Percentiles rank a stretch among this genome's conserved stretches.
These are phyloP conservation scores for Eremobia ochroleuca DNA, from an alignment of 2,888 invertebrate species.

Conservation along the genomic window DNA sequence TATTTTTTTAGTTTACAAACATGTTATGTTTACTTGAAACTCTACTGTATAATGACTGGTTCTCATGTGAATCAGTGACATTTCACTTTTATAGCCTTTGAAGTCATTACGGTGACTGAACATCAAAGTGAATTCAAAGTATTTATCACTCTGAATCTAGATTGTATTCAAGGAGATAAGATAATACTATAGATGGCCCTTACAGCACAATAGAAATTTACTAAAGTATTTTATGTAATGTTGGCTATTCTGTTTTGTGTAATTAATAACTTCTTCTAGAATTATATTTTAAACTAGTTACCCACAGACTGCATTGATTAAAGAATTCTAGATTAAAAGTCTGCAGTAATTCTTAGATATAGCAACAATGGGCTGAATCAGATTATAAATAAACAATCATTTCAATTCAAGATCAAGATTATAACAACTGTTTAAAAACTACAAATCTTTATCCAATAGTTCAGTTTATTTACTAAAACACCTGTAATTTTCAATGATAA, in stretches of 20 bases:
- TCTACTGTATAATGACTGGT: neutral
- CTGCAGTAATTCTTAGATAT: constrained; percentile 9
- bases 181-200: neutral
- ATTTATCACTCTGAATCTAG: constrained; percentile 3
- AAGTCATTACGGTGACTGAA: constrained; percentile 1
- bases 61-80: neutral
- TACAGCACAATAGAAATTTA: neutral
- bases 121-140: neutral
- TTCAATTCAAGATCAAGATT: constrained; percentile 21
- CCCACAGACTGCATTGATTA: neutral
- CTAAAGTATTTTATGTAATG: constrained; percentile 22
- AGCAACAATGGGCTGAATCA: constrained; percentile 13
- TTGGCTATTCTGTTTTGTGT: constrained; percentile 5
- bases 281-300: constrained; percentile 15
- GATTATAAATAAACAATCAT: constrained; percentile 6
- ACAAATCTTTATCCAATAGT: neutral
- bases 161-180: constrained; percentile 24
- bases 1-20: constrained; percentile 27
- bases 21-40: constrained; percentile 15
- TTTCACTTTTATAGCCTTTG: neutral
- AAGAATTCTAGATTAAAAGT: neutral
- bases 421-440: neutral
- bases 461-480: neutral
- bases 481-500: neutral
- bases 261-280: neutral